These are phyloP conservation scores for Parotocinclus haroldoi DNA, from an alignment of 2,797 vertebrate species.

Conservation along the genomic window DNA sequence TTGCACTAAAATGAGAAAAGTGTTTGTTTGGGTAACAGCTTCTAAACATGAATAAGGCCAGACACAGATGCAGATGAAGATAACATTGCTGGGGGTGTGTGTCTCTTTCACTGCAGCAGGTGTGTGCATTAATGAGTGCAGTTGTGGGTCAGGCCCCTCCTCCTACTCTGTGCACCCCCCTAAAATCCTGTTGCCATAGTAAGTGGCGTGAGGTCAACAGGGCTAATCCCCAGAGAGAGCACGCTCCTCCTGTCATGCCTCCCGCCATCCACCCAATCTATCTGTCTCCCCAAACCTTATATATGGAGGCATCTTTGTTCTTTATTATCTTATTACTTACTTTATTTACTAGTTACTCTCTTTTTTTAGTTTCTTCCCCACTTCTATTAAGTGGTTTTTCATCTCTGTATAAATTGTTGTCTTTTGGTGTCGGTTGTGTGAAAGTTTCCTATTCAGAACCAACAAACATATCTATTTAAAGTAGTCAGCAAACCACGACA, in stretches of 20 bases:
- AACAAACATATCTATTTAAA: too few relatives aligned
- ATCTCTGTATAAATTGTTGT: too few relatives aligned
- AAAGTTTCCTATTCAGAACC: too few relatives aligned
- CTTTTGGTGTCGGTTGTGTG: too few relatives aligned
- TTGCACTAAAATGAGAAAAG: too few relatives aligned
- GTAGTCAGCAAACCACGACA: too few relatives aligned
- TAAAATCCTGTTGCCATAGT: slow-evolving; percentile 45
- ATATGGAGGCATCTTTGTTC: too few relatives aligned
- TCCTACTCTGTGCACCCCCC: slow-evolving; percentile 21
- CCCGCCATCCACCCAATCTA: slow-evolving; percentile 22
- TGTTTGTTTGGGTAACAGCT: too few relatives aligned
- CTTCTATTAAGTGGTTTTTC: too few relatives aligned
- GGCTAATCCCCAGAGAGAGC: slow-evolving; percentile 41
- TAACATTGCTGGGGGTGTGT: not conserved
- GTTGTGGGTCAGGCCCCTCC: slow-evolving; percentile 36
- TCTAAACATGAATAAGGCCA: too few relatives aligned
- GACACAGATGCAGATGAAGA: not conserved
- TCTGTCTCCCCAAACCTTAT: not conserved
- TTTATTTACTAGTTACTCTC: too few relatives aligned
- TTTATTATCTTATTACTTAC: too few relatives aligned
- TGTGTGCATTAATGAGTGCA: slow-evolving; percentile 47
- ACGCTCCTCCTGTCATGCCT: slow-evolving; percentile 29
- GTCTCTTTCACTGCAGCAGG: slow-evolving; percentile 38
- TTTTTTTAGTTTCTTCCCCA: not conserved
- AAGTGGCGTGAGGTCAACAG: slow-evolving; percentile 50